Evolutionary conservation across 1,140 invertebrate species (phyloP).

Genomic region (Drosophila kanapiae): DNA sequence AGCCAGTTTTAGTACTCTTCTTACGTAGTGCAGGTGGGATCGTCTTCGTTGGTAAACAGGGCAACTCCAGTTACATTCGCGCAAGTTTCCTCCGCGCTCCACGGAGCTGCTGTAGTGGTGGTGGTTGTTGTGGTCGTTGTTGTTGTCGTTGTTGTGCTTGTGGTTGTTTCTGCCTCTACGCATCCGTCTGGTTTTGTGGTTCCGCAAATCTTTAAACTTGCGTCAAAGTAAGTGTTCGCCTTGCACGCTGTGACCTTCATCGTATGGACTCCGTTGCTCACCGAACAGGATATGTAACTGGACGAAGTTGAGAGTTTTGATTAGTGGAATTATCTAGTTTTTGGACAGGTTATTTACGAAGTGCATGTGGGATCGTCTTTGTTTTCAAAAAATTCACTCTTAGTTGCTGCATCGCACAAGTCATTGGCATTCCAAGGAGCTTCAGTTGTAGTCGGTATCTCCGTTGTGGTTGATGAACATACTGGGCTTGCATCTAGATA

Average conservation of each 20-base stretch:
- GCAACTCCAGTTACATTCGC: background rate
- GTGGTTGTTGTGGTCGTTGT: constrained; percentile 12
- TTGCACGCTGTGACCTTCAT: constrained; percentile 1
- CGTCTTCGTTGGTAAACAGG: constrained; percentile 25
- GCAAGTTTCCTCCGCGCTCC: constrained; percentile 20
- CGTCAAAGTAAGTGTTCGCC: constrained; percentile 1
- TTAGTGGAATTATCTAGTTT: background rate
- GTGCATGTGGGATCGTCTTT: constrained; percentile 35
- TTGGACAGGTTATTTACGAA: constrained; percentile 10
- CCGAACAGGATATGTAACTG: constrained; percentile 21
- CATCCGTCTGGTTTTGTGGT: constrained; percentile 24
- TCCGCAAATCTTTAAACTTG: constrained; percentile 7
- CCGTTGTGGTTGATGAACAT: constrained; percentile 26
- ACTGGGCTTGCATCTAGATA: constrained; percentile 28
- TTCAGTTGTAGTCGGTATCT: background rate
- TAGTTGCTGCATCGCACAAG: constrained; percentile 4
- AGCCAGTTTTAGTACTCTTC: background rate
- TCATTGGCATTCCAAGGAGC: constrained; percentile 12
- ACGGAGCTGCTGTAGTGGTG: constrained; percentile 10
- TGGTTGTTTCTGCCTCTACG: constrained; percentile 17
- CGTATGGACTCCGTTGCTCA: background rate
- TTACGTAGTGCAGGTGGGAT: constrained; percentile 51
- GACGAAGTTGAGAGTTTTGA: background rate
- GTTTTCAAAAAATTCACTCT: constrained; percentile 11
- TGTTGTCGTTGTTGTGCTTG: background rate